These are phyloP conservation scores for Nettapus auritus DNA, from an alignment of 2,113 vertebrate genomes.

Conservation along the genomic window DNA sequence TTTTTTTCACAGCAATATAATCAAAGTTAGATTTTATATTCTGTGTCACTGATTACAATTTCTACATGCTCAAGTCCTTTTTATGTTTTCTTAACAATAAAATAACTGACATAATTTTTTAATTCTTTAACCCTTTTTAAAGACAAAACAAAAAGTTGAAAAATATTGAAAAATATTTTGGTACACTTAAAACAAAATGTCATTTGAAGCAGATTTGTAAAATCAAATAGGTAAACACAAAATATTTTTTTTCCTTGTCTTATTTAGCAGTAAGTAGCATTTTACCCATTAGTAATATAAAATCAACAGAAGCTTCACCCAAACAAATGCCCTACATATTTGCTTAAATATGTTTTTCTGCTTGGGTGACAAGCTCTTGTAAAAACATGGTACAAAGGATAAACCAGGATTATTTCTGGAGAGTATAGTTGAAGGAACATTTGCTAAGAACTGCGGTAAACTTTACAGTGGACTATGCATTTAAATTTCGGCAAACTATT, in stretches of 20 bases:
- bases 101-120: neutral
- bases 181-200: neutral
- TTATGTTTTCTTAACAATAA: neutral
- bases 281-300: neutral
- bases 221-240: neutral
- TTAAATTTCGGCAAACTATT: neutral
- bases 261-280: neutral
- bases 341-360: neutral
- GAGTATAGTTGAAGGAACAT: neutral
- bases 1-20: neutral
- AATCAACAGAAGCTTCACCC: neutral
- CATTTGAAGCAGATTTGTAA: neutral
- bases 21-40: neutral
- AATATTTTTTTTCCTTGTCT: neutral
- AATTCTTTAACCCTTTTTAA: neutral
- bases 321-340: neutral
- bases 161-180: neutral
- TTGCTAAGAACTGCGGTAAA: neutral
- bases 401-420: neutral
- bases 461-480: neutral
- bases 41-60: neutral
- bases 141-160: neutral
- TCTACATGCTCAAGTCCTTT: neutral
- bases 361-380: neutral
- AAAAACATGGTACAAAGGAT: neutral